These are phyloP conservation scores for Agriopis marginaria DNA, from an alignment of 2,888 invertebrate genomes.

Conservation along the genomic window DNA sequence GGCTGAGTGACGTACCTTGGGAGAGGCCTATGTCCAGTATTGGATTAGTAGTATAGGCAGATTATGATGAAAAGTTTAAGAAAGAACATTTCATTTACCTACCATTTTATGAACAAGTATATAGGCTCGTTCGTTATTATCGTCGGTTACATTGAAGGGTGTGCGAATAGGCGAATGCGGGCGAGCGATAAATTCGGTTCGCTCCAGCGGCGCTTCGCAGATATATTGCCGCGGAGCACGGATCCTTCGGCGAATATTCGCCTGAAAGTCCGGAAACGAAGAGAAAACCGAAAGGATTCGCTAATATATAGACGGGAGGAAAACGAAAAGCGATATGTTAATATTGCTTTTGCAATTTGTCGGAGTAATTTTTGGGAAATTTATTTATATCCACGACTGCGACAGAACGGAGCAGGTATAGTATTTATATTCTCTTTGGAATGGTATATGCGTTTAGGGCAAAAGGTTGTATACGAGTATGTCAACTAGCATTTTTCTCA, in stretches of 20 bases:
- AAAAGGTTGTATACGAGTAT: no score
- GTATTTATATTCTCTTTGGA: no score
- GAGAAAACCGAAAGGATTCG: slow-evolving; percentile 40
- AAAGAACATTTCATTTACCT: neutral
- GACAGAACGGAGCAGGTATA: no score
- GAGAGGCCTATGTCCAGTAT: no score
- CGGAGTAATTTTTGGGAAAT: neutral
- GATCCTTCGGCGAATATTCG: slow-evolving; percentile 42
- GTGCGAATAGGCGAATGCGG: slow-evolving; percentile 47
- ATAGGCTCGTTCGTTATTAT: slow-evolving; percentile 24
- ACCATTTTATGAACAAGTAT: slow-evolving; percentile 4
- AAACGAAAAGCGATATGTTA: slow-evolving; percentile 29
- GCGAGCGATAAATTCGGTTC: slow-evolving; percentile 53
- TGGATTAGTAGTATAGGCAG: no score
- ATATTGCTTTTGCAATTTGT: slow-evolving; percentile 30
- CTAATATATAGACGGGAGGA: slow-evolving; percentile 37
- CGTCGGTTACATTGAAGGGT: slow-evolving; percentile 39
- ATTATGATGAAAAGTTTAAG: neutral
- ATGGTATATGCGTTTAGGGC: no score
- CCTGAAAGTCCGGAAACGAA: slow-evolving; percentile 41
- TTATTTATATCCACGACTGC: neutral
- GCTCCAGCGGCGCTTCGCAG: slow-evolving; percentile 46
- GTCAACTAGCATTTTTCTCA: no score
- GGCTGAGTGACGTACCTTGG: no score
- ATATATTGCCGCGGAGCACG: slow-evolving; percentile 52